Conservation (phyloP, 2,113 vertebrate species). For the Crotalus helleri region DNA sequence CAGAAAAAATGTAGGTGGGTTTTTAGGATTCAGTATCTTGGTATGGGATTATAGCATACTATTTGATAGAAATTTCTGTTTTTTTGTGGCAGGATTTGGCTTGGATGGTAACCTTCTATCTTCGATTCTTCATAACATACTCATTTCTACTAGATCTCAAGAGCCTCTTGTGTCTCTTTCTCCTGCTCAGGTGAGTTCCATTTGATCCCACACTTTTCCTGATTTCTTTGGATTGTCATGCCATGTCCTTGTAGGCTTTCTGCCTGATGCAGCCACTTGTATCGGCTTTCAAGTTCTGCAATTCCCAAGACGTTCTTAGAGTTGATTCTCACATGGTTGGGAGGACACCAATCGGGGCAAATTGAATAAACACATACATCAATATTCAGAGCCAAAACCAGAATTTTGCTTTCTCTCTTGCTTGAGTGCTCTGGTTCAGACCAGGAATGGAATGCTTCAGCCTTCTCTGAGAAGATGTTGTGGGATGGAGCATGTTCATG, state of each 20-base stretch:
- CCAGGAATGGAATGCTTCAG: background rate
- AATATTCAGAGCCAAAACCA: background rate
- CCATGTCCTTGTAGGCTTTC: background rate
- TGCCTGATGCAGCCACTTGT: background rate
- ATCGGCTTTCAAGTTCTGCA: background rate
- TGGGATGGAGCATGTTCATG: background rate
- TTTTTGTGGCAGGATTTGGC: conserved; percentile 67
- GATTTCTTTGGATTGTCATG: background rate
- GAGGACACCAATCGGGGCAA: background rate
- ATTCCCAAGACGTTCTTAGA: background rate
- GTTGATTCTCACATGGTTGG: background rate
- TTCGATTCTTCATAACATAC: conserved; percentile 69
- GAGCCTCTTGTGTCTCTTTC: conserved; percentile 68
- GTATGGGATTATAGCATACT: background rate
- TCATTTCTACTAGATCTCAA: conserved; percentile 68
- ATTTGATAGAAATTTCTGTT: background rate
- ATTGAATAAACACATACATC: background rate
- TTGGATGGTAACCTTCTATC: conserved; percentile 79
- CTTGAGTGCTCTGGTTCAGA: background rate
- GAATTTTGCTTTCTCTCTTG: background rate
- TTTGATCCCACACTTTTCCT: background rate
- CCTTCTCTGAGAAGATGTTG: background rate
- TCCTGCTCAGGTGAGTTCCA: conserved; percentile 70
- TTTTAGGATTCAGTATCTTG: background rate
- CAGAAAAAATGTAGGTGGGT: background rate